phyloP scores from a whole-genome alignment of 1,140 invertebrate species.

The Penaeus chinensis region DNA sequence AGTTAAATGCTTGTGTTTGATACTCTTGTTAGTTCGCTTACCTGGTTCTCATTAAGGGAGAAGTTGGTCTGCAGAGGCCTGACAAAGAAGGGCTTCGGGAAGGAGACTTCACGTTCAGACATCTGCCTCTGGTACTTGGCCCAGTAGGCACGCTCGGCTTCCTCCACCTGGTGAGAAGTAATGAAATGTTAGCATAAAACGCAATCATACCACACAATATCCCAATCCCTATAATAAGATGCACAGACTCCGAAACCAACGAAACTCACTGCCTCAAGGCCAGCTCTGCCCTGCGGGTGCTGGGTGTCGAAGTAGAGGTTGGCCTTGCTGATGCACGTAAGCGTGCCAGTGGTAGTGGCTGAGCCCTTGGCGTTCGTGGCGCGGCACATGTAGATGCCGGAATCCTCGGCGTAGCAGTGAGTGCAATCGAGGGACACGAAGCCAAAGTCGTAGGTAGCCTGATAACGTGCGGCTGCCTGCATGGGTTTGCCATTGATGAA shows the following conservation, averaged over 20 bases:
- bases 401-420: constrained; percentile 87
- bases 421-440: constrained; percentile 86
- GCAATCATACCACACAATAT: constrained; percentile 58
- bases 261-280: constrained; percentile 80
- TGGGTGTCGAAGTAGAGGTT: constrained; percentile 77
- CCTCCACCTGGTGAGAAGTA: constrained; percentile 68
- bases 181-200: too few relatives aligned
- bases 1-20: too few relatives aligned
- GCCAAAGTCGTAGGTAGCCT: constrained; percentile 89
- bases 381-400: constrained; percentile 89
- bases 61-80: constrained; percentile 84
- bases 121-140: constrained; percentile 73
- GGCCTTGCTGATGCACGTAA: constrained; percentile 70
- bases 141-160: constrained; percentile 71
- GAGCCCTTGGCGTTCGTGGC: constrained; percentile 91
- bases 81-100: constrained; percentile 88
- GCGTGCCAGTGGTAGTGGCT: constrained; percentile 86
- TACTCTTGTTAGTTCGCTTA: not conserved
- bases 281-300: constrained; percentile 86
- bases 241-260: not conserved
- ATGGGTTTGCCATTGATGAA: constrained; percentile 87
- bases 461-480: constrained; percentile 82
- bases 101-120: constrained; percentile 79
- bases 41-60: constrained; percentile 84
- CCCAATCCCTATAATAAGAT: not conserved